These are phyloP conservation scores for Prorops nasuta DNA, from an alignment of 1,140 invertebrate species.

Conservation along the genomic window DNA sequence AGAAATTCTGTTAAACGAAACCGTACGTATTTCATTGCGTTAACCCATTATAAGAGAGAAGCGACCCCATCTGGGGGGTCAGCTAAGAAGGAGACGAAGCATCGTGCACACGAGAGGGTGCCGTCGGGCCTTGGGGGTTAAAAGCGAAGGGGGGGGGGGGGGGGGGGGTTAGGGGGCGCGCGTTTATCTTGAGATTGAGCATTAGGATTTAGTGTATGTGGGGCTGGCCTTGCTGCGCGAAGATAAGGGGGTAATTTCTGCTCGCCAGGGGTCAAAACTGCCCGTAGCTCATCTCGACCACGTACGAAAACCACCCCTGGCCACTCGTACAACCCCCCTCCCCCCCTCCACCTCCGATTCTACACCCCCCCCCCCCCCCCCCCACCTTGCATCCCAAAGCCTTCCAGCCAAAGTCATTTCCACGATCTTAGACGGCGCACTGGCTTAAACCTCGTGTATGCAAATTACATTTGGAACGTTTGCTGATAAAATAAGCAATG, in stretches of 20 bases:
- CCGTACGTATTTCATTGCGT: too few relatives aligned
- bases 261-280: slow-evolving; percentile 44
- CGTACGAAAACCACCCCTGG: slow-evolving; percentile 28
- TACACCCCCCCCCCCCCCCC: background rate
- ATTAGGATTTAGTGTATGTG: slow-evolving; percentile 46
- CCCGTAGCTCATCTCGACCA: slow-evolving; percentile 48
- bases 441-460: background rate
- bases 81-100: too few relatives aligned
- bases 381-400: slow-evolving; percentile 10
- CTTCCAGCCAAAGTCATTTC: slow-evolving; percentile 36
- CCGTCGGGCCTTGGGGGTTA: too few relatives aligned
- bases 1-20: too few relatives aligned
- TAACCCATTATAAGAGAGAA: too few relatives aligned
- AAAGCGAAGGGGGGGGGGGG: too few relatives aligned
- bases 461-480: too few relatives aligned
- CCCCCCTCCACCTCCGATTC: slow-evolving; percentile 1
- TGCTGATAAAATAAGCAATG: too few relatives aligned
- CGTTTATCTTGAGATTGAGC: slow-evolving; percentile 51
- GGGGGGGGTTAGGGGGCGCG: slow-evolving; percentile 12
- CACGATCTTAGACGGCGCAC: slow-evolving; percentile 35
- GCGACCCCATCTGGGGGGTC: too few relatives aligned
- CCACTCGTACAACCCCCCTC: slow-evolving; percentile 24
- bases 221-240: slow-evolving; percentile 38
- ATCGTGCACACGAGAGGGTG: too few relatives aligned
- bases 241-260: slow-evolving; percentile 53